phyloP scores from a whole-genome alignment of 2,797 vertebrate genomes.

The Etheostoma perlongum region DNA sequence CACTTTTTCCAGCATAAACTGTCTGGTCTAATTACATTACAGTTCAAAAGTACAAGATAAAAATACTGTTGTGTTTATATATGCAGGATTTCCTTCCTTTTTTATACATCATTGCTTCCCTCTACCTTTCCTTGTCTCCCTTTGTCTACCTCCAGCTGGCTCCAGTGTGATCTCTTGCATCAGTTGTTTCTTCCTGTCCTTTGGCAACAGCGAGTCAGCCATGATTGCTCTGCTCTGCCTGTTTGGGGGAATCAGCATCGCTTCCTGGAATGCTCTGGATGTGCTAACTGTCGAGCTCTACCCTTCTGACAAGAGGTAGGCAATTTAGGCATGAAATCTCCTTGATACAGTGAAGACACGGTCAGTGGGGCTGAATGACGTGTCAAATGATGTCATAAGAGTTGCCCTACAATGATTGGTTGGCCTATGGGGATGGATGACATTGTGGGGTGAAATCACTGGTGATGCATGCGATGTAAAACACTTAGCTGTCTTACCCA shows the following conservation, averaged over 20 bases:
- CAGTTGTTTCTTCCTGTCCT: constrained; percentile 98
- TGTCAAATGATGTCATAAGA: constrained; percentile 29
- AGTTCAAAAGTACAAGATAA: not conserved
- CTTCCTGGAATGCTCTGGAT: constrained; percentile 96
- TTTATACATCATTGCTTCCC: not conserved
- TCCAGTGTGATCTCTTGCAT: constrained; percentile 97
- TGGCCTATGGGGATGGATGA: constrained; percentile 41
- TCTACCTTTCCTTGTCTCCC: not conserved
- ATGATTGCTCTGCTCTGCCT: constrained; percentile 98
- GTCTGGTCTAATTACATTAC: not conserved
- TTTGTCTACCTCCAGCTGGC: constrained; percentile 85
- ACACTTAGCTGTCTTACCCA: constrained; percentile 14
- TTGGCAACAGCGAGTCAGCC: constrained; percentile 97
- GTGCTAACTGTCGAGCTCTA: constrained; percentile 97
- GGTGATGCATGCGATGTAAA: constrained; percentile 18
- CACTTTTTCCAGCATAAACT: not conserved
- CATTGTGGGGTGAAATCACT: constrained; percentile 47
- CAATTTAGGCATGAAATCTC: constrained; percentile 32
- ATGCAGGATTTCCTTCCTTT: not conserved
- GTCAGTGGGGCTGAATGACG: constrained; percentile 32
- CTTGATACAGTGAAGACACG: constrained; percentile 2
- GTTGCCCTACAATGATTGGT: constrained; percentile 41
- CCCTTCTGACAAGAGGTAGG: constrained; percentile 95
- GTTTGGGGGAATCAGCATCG: constrained; percentile 97
- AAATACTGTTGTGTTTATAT: not conserved